Conservation (phyloP, 2,113 vertebrate species). For the Phyllostomus hastatus region DNA sequence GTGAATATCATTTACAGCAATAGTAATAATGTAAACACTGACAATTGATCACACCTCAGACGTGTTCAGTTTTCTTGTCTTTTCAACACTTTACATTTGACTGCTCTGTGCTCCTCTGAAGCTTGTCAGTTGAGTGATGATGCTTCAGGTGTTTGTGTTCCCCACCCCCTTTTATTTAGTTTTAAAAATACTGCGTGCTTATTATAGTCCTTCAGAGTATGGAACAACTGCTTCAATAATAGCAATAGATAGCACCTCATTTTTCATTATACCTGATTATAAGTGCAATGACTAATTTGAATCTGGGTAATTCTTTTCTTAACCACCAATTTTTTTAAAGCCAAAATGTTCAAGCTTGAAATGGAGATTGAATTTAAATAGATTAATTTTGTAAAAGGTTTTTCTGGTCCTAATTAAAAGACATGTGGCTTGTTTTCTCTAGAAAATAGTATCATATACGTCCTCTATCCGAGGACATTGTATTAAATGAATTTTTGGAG, state of each 20-base stretch:
- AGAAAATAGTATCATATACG: background rate
- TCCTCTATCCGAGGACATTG: too few relatives aligned
- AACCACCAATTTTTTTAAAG: background rate
- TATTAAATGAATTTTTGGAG: too few relatives aligned
- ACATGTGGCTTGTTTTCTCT: background rate
- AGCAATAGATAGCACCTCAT: background rate
- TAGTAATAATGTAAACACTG: background rate
- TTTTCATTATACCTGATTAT: background rate
- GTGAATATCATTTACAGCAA: background rate
- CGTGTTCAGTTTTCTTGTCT: conserved; percentile 66
- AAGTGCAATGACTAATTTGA: background rate
- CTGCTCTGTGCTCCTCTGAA: conserved; percentile 10
- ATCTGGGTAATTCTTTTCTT: background rate
- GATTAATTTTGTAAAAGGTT: background rate
- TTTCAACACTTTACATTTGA: conserved; percentile 66
- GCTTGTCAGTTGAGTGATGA: background rate
- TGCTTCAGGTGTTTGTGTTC: conserved; percentile 27
- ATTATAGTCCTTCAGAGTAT: background rate
- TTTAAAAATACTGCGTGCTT: background rate
- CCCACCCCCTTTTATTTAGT: background rate
- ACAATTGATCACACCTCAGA: conserved; percentile 36
- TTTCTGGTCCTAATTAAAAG: conserved; percentile 1
- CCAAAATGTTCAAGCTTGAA: conserved; percentile 18
- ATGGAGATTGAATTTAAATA: conserved; percentile 15
- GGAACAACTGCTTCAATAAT: background rate